Percentiles rank a stretch among this genome's conserved stretches.
phyloP scores from a whole-genome alignment of 2,797 vertebrate species.

The Anolis apletophallus region DNA sequence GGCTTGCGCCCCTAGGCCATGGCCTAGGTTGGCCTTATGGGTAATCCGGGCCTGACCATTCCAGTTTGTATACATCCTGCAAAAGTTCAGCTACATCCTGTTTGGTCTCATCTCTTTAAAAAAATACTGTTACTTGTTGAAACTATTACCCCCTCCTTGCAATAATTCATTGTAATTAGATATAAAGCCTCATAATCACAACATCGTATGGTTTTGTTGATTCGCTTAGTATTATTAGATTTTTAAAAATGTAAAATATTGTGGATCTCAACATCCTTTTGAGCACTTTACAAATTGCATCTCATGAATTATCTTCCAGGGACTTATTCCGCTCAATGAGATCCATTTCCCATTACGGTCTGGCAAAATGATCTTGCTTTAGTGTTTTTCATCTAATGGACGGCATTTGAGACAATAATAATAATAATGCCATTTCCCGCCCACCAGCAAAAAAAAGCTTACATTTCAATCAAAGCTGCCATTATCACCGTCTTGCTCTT shows the following conservation, averaged over 20 bases:
- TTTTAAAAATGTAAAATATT: slow-evolving; percentile 39
- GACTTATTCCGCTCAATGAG: slow-evolving; percentile 25
- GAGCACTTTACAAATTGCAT: slow-evolving; percentile 42
- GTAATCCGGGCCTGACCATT: no score
- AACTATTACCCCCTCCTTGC: not conserved
- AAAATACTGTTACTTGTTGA: not conserved
- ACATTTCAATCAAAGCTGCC: slow-evolving; percentile 26
- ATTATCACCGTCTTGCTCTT: slow-evolving; percentile 24
- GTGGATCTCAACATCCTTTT: slow-evolving; percentile 32
- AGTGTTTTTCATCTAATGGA: slow-evolving; percentile 38
- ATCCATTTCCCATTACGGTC: slow-evolving; percentile 43
- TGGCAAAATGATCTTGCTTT: slow-evolving; percentile 48
- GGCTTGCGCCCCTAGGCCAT: no score
- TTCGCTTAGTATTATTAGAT: slow-evolving; percentile 31
- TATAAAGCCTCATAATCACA: slow-evolving; percentile 20
- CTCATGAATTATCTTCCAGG: slow-evolving; percentile 33
- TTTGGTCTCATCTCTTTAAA: slow-evolving; percentile 4
- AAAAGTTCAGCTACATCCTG: slow-evolving; percentile 13
- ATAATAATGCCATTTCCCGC: slow-evolving; percentile 40
- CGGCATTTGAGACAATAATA: slow-evolving; percentile 50
- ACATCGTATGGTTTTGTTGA: slow-evolving; percentile 47
- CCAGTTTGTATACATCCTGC: not conserved
- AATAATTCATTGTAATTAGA: slow-evolving; percentile 40
- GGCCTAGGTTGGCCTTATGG: no score
- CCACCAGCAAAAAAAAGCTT: slow-evolving; percentile 22